Evolutionary conservation across 2,888 invertebrate genomes (phyloP).

Genomic region (Apamea epomidion): DNA sequence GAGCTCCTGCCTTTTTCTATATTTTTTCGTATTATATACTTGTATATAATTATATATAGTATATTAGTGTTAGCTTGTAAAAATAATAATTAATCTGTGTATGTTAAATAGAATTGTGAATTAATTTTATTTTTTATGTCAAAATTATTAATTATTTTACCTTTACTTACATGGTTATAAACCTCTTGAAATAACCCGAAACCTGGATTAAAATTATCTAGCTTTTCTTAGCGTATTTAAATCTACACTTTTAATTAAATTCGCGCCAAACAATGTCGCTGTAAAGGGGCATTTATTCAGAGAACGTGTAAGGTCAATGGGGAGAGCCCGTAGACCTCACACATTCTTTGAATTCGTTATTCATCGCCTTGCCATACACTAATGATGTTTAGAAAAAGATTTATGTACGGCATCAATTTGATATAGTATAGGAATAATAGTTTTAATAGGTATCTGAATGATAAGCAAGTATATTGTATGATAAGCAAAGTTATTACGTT

Average conservation of each 20-base stretch:
- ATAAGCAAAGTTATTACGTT: slow-evolving; percentile 1
- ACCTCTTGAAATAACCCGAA: background rate
- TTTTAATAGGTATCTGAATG: background rate
- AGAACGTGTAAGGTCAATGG: background rate
- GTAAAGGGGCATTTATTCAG: background rate
- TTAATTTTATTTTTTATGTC: no score
- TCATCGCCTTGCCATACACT: background rate
- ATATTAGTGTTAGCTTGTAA: no score
- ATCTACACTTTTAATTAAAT: background rate
- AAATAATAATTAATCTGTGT: no score
- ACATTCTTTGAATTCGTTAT: background rate
- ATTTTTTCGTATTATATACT: no score
- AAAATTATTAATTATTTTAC: no score
- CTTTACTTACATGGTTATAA: background rate
- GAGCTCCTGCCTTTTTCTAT: no score
- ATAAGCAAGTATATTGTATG: slow-evolving; percentile 4
- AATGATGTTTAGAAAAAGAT: background rate
- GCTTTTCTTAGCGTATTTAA: background rate
- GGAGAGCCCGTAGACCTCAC: background rate
- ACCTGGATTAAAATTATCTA: background rate
- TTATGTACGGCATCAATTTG: background rate
- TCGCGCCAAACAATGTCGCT: background rate
- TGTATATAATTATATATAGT: no score
- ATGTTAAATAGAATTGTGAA: no score
- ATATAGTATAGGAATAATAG: background rate